Evolutionary conservation across 2,113 vertebrate species (phyloP).

Genomic region (Mesembrinibis cayennensis): DNA sequence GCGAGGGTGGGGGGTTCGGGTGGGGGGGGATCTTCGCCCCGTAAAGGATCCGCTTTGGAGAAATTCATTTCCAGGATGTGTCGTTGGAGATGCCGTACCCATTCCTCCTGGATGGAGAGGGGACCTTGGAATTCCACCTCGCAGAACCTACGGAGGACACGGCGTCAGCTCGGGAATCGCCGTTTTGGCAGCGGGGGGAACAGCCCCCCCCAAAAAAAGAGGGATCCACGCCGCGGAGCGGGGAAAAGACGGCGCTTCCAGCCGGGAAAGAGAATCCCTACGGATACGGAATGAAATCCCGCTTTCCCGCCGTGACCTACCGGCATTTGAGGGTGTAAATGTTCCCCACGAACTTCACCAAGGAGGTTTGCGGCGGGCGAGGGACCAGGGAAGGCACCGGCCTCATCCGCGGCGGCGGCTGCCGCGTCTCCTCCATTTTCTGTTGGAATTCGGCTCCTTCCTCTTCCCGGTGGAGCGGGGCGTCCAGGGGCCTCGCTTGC

Average conservation of each 20-base stretch:
- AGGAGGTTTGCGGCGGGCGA: slow-evolving; percentile 88
- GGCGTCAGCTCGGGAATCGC: background rate
- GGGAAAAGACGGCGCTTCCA: background rate
- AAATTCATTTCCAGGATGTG: slow-evolving; percentile 97
- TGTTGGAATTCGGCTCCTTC: slow-evolving; percentile 72
- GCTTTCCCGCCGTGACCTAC: slow-evolving; percentile 59
- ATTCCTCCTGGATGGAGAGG: slow-evolving; percentile 94
- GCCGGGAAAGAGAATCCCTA: background rate
- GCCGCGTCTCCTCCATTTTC: slow-evolving; percentile 79
- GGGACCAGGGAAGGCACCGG: slow-evolving; percentile 91
- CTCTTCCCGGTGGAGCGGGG: slow-evolving; percentile 74
- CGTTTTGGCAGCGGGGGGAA: background rate
- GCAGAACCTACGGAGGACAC: slow-evolving; percentile 84
- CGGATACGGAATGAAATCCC: background rate
- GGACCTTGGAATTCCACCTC: slow-evolving; percentile 95
- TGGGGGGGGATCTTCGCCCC: slow-evolving; percentile 57
- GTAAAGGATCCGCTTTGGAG: slow-evolving; percentile 77
- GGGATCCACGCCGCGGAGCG: accelerated
- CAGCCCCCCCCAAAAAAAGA: too few species aligned
- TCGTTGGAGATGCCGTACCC: slow-evolving; percentile 93
- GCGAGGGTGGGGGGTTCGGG: slow-evolving; percentile 58
- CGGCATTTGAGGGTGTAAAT: slow-evolving; percentile 97
- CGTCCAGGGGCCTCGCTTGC: slow-evolving; percentile 77
- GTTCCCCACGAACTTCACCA: slow-evolving; percentile 94
- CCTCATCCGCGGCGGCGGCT: slow-evolving; percentile 83